A percentile compares a stretch with the other conserved stretches of the same genome.
Evolutionary conservation across 2,797 vertebrate genomes (phyloP).

Genomic region (Manis javanica): DNA sequence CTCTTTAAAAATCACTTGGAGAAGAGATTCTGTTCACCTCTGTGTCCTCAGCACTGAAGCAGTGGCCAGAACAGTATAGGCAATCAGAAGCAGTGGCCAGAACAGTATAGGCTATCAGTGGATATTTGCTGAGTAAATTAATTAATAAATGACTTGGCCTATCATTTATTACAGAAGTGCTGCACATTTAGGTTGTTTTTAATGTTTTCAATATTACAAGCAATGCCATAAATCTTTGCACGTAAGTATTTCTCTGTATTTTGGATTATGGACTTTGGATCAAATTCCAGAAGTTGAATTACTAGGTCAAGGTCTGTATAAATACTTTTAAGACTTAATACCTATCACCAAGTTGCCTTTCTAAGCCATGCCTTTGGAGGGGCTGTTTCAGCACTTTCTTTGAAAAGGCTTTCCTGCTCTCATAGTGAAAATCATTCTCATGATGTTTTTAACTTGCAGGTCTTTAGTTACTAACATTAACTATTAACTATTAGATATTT

Average conservation of each 20-base stretch:
- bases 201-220: neutral
- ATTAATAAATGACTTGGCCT: neutral
- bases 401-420: neutral
- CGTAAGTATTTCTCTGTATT: slow-evolving; percentile 9
- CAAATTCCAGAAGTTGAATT: slow-evolving; percentile 28
- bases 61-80: neutral
- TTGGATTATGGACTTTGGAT: slow-evolving; percentile 37
- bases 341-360: neutral
- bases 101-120: neutral
- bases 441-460: neutral
- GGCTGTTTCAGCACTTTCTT: neutral
- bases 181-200: neutral
- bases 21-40: neutral
- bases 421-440: neutral
- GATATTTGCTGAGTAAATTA: neutral
- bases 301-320: neutral
- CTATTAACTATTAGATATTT: neutral
- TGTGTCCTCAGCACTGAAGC: neutral
- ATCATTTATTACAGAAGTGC: neutral
- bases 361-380: neutral
- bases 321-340: slow-evolving; percentile 21
- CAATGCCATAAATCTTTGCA: neutral
- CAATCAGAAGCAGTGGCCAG: neutral
- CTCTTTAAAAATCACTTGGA: slow-evolving; percentile 36
- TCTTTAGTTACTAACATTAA: slow-evolving; percentile 15